Conservation (phyloP, 64 coral and sea anemone species). For the Actinia equina region DNA sequence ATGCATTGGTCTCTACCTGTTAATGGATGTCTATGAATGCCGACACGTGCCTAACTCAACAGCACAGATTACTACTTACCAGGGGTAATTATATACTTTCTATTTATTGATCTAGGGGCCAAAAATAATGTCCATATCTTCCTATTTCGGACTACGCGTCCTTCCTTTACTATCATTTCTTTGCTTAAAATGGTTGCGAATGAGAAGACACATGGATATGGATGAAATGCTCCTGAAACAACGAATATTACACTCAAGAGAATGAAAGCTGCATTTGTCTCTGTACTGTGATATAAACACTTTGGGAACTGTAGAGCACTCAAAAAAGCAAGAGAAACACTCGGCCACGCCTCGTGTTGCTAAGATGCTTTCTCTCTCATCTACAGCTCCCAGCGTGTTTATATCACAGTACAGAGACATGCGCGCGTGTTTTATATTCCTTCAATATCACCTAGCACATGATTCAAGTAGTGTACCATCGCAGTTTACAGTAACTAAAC, state of each 20-base stretch:
- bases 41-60: slow-evolving; percentile 43
- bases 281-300: no score
- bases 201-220: not conserved
- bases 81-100: slow-evolving; percentile 39
- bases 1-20: slow-evolving; percentile 60
- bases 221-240: not conserved
- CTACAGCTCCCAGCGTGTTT: no score
- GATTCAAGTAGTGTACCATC: not conserved
- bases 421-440: no score
- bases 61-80: slow-evolving; percentile 35
- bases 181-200: not conserved
- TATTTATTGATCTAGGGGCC: no score
- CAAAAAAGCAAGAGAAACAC: no score
- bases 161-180: not conserved
- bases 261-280: no score
- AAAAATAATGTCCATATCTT: not conserved
- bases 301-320: no score
- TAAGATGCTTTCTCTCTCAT: no score
- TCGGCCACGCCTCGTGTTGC: no score
- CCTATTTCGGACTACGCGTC: not conserved
- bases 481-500: not conserved
- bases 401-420: no score
- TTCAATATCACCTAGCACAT: not conserved
- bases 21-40: slow-evolving; percentile 79
- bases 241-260: not conserved